Percentiles rank a stretch among this genome's conserved stretches.
phyloP scores from a whole-genome alignment of 2,888 invertebrate species.

The Koerneria pararmatus region DNA sequence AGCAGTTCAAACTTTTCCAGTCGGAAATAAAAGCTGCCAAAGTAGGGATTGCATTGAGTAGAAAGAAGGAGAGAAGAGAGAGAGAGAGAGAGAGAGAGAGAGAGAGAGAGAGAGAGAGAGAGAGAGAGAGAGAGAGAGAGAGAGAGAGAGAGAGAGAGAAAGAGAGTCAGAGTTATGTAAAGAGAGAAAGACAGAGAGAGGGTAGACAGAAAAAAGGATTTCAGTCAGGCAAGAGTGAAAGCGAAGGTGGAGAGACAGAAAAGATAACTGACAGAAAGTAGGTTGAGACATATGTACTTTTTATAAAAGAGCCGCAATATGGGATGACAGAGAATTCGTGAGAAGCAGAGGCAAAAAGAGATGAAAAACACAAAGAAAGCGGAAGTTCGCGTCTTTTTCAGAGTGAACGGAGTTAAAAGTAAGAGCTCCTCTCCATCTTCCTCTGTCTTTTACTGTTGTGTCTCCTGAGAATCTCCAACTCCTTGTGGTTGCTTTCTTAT shows the following conservation, averaged over 20 bases:
- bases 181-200: not conserved
- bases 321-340: not conserved
- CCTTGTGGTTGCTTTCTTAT: too few species aligned
- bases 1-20: too few species aligned
- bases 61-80: conserved; percentile 3
- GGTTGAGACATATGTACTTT: not conserved
- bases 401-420: too few species aligned
- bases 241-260: not conserved
- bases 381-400: too few species aligned
- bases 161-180: not conserved
- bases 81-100: not conserved
- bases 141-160: not conserved
- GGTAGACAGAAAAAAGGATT: too few species aligned
- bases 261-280: not conserved
- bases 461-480: too few species aligned
- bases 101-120: not conserved
- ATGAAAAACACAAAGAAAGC: not conserved
- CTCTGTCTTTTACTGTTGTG: too few species aligned
- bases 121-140: not conserved
- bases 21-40: too few species aligned
- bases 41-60: too few species aligned
- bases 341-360: not conserved
- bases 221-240: too few species aligned
- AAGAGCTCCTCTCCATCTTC: too few species aligned
- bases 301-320: not conserved